Evolutionary conservation across 2,888 invertebrate species (phyloP).

Genomic region (Papilio gigon): DNA sequence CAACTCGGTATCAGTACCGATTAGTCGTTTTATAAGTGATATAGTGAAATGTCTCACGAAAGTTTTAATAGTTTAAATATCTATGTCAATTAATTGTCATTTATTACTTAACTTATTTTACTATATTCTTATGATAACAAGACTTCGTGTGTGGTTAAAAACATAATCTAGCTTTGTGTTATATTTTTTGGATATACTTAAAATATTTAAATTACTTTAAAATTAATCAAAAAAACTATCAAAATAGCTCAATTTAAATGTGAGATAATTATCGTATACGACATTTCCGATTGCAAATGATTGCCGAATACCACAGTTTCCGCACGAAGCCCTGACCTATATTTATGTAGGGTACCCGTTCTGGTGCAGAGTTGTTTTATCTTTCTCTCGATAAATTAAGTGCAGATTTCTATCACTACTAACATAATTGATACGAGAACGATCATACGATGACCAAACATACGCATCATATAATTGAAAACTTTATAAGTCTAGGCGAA

Average conservation of each 20-base stretch:
- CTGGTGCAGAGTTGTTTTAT: background rate
- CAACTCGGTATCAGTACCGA: no score
- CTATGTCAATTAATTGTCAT: no score
- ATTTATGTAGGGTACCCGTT: slow-evolving; percentile 28
- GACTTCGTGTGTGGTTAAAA: no score
- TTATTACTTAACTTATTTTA: no score
- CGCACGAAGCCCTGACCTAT: slow-evolving; percentile 33
- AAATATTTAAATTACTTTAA: background rate
- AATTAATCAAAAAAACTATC: background rate
- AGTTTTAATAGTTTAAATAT: no score
- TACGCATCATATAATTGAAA: no score
- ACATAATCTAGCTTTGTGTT: no score
- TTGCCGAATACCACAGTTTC: slow-evolving; percentile 24
- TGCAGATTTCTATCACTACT: background rate
- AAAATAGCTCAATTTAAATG: background rate
- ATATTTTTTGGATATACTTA: background rate
- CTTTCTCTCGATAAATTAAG: background rate
- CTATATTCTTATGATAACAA: no score
- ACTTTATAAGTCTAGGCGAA: no score
- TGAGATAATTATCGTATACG: slow-evolving; percentile 8
- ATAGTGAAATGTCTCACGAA: no score
- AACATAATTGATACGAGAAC: background rate
- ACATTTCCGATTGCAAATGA: slow-evolving; percentile 18
- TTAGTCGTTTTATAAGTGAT: no score
- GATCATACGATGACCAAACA: background rate